These are phyloP conservation scores for Ecdyonurus torrentis DNA, from an alignment of 2,888 invertebrate species.

Conservation along the genomic window DNA sequence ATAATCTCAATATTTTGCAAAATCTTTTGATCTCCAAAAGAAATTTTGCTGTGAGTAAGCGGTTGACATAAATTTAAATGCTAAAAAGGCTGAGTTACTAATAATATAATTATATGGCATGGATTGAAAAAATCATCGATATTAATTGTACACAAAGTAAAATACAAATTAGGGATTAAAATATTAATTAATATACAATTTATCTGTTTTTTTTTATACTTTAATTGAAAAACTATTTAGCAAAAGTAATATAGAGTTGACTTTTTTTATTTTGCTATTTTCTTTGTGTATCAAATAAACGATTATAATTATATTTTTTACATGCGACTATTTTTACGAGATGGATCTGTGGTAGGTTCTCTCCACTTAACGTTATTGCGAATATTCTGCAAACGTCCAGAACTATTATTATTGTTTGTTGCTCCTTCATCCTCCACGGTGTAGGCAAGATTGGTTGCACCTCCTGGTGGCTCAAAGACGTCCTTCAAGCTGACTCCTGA, in stretches of 20 bases:
- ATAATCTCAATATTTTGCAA: too few relatives aligned
- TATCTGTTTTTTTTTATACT: neutral
- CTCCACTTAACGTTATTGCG: conserved; percentile 15
- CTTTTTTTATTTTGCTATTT: neutral
- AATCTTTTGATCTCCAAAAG: too few relatives aligned
- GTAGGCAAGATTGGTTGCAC: conserved; percentile 62
- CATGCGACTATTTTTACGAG: conserved; percentile 9
- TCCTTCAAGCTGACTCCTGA: conserved; percentile 68
- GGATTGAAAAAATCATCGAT: too few relatives aligned
- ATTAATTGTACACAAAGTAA: neutral
- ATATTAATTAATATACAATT: neutral
- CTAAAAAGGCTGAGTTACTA: too few relatives aligned
- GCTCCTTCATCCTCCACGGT: conserved; percentile 34
- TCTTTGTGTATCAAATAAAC: too few relatives aligned
- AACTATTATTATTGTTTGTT: conserved; percentile 37
- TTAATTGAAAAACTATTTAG: neutral
- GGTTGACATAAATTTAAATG: too few relatives aligned
- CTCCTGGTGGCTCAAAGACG: conserved; percentile 42
- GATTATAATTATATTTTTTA: neutral
- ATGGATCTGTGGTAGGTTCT: conserved; percentile 9
- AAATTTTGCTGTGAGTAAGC: too few relatives aligned
- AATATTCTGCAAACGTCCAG: conserved; percentile 44
- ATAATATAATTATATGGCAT: too few relatives aligned
- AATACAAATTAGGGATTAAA: neutral
- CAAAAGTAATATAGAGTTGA: neutral